Evolutionary conservation across 2,113 vertebrate genomes (phyloP).

Genomic region (Cygnus buccinator): DNA sequence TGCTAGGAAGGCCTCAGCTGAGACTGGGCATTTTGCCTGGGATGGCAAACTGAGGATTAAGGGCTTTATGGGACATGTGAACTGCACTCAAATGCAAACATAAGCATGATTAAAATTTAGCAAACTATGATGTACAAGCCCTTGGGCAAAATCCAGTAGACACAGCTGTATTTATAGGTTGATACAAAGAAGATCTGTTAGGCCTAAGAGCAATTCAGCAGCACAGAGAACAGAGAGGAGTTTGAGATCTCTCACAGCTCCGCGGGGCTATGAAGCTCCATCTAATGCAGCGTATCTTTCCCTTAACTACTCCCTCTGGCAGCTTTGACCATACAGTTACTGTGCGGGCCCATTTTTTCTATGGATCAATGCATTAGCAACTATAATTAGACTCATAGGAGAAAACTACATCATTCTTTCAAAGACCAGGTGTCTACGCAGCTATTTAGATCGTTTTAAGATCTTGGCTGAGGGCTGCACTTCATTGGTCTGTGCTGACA

Average conservation of each 20-base stretch:
- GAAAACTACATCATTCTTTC: background rate
- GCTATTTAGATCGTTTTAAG: background rate
- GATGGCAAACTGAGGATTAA: constrained; percentile 71
- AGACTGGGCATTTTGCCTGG: constrained; percentile 68
- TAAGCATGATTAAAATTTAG: constrained; percentile 76
- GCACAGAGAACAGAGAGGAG: background rate
- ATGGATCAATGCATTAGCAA: background rate
- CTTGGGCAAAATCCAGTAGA: constrained; percentile 61
- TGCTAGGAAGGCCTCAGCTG: constrained; percentile 47
- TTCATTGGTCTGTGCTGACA: background rate
- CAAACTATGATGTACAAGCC: constrained; percentile 61
- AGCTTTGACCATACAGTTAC: background rate
- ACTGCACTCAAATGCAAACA: constrained; percentile 76
- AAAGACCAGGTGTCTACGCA: background rate
- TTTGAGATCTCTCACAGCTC: background rate
- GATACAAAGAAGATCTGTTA: constrained; percentile 65
- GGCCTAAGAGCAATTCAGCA: constrained; percentile 38
- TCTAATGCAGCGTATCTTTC: background rate
- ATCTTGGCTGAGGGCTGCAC: background rate
- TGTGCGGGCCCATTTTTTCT: background rate
- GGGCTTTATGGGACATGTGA: constrained; percentile 70
- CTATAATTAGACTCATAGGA: background rate
- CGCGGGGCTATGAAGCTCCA: rapidly evolving
- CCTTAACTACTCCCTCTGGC: background rate
- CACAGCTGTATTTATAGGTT: constrained; percentile 55